phyloP scores from a whole-genome alignment of 2,113 vertebrate genomes.

The Pangasianodon hypophthalmus region DNA sequence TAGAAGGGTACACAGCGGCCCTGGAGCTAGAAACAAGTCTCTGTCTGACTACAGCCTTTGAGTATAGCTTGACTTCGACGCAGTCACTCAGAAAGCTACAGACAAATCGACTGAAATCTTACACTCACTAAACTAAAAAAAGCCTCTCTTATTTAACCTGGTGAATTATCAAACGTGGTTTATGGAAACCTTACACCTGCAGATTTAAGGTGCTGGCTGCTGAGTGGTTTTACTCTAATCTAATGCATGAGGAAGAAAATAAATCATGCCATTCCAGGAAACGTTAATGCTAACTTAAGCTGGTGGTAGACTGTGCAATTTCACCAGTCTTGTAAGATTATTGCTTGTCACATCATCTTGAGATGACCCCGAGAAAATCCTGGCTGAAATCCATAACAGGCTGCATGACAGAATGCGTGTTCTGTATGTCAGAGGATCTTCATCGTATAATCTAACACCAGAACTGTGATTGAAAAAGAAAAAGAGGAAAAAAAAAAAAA shows the following conservation, averaged over 20 bases:
- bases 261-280: neutral
- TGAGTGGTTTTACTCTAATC: neutral
- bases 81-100: neutral
- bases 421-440: neutral
- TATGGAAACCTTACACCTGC: neutral
- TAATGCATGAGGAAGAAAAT: neutral
- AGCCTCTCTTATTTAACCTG: neutral
- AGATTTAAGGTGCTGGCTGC: neutral
- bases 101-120: conserved; percentile 13
- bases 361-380: neutral
- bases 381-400: neutral
- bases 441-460: too few relatives aligned
- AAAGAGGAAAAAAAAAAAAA: too few relatives aligned
- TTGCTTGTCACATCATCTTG: neutral
- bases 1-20: neutral
- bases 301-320: neutral
- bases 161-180: neutral
- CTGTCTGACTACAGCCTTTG: neutral
- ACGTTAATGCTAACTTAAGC: neutral
- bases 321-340: neutral
- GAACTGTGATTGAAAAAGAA: neutral
- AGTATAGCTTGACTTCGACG: neutral
- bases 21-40: neutral
- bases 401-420: neutral
- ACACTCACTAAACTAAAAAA: neutral